These are phyloP conservation scores for Magallana angulata DNA, from an alignment of 1,140 invertebrate genomes.

Conservation along the genomic window DNA sequence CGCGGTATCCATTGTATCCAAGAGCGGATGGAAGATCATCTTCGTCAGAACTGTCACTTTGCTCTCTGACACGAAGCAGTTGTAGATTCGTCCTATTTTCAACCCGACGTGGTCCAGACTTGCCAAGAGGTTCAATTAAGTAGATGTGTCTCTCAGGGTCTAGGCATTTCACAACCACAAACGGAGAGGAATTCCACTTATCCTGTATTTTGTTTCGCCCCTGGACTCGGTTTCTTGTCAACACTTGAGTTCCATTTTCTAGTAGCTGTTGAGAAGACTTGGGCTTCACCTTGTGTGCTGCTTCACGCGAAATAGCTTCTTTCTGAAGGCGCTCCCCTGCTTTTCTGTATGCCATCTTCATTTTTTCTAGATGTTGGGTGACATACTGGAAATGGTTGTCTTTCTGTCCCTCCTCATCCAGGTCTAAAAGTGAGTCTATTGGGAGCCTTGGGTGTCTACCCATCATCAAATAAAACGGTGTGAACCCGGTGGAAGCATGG, in stretches of 20 bases:
- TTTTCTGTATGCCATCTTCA: slow-evolving; percentile 45
- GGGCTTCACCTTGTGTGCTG: neutral
- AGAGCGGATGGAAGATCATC: too few relatives aligned
- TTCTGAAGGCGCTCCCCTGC: slow-evolving; percentile 42
- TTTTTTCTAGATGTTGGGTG: slow-evolving; percentile 3
- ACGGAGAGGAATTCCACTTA: neutral
- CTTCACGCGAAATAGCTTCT: slow-evolving; percentile 1
- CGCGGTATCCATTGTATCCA: too few relatives aligned
- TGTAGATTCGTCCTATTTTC: slow-evolving; percentile 5
- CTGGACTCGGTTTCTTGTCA: neutral
- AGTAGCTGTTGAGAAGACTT: neutral
- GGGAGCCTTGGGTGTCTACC: slow-evolving; percentile 16
- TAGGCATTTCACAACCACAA: neutral
- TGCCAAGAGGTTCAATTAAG: neutral
- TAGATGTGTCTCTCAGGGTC: slow-evolving; percentile 5
- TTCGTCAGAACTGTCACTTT: neutral
- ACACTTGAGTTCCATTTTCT: slow-evolving; percentile 20
- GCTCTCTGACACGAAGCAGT: neutral
- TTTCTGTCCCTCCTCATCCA: neutral
- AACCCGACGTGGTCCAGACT: neutral
- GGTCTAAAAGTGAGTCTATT: slow-evolving; percentile 27
- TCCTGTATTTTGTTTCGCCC: slow-evolving; percentile 43
- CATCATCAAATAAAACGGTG: slow-evolving; percentile 58
- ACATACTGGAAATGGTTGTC: neutral
- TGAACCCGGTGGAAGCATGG: slow-evolving; percentile 47